Evolutionary conservation across 2,888 invertebrate species (phyloP).

Genomic region (Mylabris sibirica): DNA sequence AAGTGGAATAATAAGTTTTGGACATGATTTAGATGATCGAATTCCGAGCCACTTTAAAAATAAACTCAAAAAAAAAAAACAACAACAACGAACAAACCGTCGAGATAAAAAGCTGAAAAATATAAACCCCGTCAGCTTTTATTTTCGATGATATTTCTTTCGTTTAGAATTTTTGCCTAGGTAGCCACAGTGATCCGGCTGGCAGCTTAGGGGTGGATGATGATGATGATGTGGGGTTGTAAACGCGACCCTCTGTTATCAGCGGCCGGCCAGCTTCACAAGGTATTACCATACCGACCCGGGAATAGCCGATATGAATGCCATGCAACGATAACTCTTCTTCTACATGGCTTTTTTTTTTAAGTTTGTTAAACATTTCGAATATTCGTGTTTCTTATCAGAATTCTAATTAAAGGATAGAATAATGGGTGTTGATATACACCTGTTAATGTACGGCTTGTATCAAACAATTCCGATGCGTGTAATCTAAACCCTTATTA

Average conservation of each 20-base stretch:
- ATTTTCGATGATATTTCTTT: neutral
- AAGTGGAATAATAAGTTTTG: conserved; percentile 55
- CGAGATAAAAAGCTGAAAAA: conserved; percentile 19
- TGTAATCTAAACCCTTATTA: conserved; percentile 45
- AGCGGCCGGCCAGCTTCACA: conserved; percentile 62
- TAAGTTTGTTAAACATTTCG: neutral
- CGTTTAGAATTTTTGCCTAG: conserved; percentile 30
- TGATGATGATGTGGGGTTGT: conserved; percentile 33
- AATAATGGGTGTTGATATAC: conserved; percentile 13
- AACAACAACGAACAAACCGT: neutral
- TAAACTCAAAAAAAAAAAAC: neutral
- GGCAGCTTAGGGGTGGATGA: conserved; percentile 42
- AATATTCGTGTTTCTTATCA: neutral
- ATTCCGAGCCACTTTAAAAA: conserved; percentile 35
- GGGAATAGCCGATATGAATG: conserved; percentile 59
- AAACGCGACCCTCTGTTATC: conserved; percentile 61
- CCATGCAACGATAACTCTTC: conserved; percentile 14
- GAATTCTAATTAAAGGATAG: neutral
- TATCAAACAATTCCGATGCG: conserved; percentile 20
- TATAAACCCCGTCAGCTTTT: conserved; percentile 1
- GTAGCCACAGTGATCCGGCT: conserved; percentile 51
- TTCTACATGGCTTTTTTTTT: conserved; percentile 17
- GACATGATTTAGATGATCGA: conserved; percentile 43
- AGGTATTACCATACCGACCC: conserved; percentile 61
- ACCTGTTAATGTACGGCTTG: conserved; percentile 29